Conservation (phyloP, 2,888 invertebrate genomes). For the Epinotia demarniana region DNA sequence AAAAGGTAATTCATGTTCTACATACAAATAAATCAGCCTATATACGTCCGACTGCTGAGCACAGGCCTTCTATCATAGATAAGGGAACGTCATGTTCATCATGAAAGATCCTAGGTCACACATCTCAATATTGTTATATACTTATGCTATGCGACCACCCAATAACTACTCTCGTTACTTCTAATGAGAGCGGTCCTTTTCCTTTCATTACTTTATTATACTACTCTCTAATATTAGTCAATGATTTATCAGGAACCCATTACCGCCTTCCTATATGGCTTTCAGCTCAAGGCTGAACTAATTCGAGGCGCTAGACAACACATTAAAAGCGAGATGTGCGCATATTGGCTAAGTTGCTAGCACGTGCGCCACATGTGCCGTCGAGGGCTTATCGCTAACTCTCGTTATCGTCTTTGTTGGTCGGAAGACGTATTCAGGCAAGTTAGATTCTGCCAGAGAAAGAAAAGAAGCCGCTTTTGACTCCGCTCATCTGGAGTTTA, state of each 20-base stretch:
- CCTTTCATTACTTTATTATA: background rate
- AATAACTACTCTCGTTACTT: background rate
- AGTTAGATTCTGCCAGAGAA: background rate
- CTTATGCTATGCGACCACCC: too few relatives aligned
- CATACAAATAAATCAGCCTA: too few relatives aligned
- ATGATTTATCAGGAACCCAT: constrained; percentile 25
- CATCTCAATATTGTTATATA: too few relatives aligned
- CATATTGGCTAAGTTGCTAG: constrained; percentile 52
- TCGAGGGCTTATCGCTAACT: constrained; percentile 50
- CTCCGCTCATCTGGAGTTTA: too few relatives aligned
- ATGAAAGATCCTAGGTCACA: too few relatives aligned
- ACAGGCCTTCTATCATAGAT: too few relatives aligned
- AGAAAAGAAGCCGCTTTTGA: too few relatives aligned
- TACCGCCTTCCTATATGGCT: constrained; percentile 4
- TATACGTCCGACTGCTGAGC: too few relatives aligned
- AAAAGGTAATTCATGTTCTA: too few relatives aligned
- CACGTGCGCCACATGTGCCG: constrained; percentile 51
- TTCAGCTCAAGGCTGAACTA: constrained; percentile 29
- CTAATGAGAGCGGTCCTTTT: background rate
- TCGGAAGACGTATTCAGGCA: constrained; percentile 19
- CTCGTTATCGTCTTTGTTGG: constrained; percentile 48
- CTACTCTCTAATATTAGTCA: background rate
- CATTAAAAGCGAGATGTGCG: constrained; percentile 52
- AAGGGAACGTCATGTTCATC: too few relatives aligned
- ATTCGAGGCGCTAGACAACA: constrained; percentile 46